Evolutionary conservation across 1,140 invertebrate genomes (phyloP).

Genomic region (Lepidotrigona ventralis): DNA sequence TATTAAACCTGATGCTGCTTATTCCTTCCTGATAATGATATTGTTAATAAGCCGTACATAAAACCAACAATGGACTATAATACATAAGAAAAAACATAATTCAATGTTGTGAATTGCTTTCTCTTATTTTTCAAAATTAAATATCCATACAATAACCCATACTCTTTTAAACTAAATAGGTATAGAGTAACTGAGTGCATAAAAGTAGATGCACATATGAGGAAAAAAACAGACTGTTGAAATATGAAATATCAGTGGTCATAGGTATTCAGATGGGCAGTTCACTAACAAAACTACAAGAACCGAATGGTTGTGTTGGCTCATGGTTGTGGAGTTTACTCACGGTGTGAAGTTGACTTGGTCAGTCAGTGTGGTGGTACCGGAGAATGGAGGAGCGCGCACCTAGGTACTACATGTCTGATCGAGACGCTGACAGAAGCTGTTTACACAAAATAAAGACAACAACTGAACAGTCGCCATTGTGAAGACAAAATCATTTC

Average conservation of each 20-base stretch:
- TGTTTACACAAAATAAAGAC: constrained; percentile 79
- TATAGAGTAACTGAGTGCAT: constrained; percentile 65
- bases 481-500: constrained; percentile 67
- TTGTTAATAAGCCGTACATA: not conserved
- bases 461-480: constrained; percentile 78
- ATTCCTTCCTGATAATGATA: not conserved
- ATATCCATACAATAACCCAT: constrained; percentile 67
- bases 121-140: constrained; percentile 6
- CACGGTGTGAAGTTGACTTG: constrained; percentile 77
- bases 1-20: not conserved
- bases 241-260: constrained; percentile 66
- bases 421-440: constrained; percentile 78
- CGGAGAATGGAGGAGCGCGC: constrained; percentile 75
- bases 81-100: constrained; percentile 16
- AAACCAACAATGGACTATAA: not conserved
- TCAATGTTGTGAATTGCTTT: not conserved
- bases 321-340: constrained; percentile 75
- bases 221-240: constrained; percentile 64
- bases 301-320: constrained; percentile 70
- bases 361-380: constrained; percentile 76
- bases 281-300: constrained; percentile 71
- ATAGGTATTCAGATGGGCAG: constrained; percentile 66
- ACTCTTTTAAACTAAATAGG: constrained; percentile 59
- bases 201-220: constrained; percentile 68
- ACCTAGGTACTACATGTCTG: constrained; percentile 79